Evolutionary conservation across 2,113 vertebrate genomes (phyloP), one percentile per base, ranked within the genome.

Genomic region (Corythaixoides concolor): DNA sequence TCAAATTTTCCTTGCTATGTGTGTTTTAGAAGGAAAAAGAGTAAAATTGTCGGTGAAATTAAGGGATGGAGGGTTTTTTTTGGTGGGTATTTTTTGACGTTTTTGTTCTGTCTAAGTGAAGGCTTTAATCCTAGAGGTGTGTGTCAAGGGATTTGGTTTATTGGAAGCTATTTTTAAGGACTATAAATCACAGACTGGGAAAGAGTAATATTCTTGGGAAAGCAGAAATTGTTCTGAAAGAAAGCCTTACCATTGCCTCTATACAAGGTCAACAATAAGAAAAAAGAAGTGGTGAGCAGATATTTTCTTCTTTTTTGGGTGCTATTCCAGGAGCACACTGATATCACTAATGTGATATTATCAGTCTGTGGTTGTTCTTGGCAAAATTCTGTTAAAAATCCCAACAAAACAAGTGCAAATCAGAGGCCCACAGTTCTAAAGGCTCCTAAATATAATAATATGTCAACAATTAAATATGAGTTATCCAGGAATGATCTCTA

Each of bases 141-240:
- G 33, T 75, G 27, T 74, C 52, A 33, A 86, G 64, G 37, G 59
- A 88, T 50, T 68, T 9, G 0, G 22, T 92, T 75, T 93, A 92
- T 58, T 88, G 50, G 41, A 26, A 63, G 21, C 43, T 92, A 81
- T 93, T 94, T 94, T 94, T 90, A 90, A 80, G 43, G 35, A 64
- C 85, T 78, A 86, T 67, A 90, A 90, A 86, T 95, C 88, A 92
- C 26, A 45, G 68, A 52, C 43, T 52, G 7, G 39, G 52, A 81
- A 90, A 94, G 52, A 59, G 63, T 90, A 93, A 88, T 90, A 93
- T 73, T 91, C 33, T 84, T 92, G 75, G n/a, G 27, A 78, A 94
- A 84, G 39, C 23, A 88, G 43, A 92, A 95, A 79, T 58, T 55
- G 27, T 84, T 90, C 93, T 90, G 39, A 85, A 95, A 90, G 37